phyloP scores from a whole-genome alignment of 2,113 vertebrate genomes.

The Lophius piscatorius region DNA sequence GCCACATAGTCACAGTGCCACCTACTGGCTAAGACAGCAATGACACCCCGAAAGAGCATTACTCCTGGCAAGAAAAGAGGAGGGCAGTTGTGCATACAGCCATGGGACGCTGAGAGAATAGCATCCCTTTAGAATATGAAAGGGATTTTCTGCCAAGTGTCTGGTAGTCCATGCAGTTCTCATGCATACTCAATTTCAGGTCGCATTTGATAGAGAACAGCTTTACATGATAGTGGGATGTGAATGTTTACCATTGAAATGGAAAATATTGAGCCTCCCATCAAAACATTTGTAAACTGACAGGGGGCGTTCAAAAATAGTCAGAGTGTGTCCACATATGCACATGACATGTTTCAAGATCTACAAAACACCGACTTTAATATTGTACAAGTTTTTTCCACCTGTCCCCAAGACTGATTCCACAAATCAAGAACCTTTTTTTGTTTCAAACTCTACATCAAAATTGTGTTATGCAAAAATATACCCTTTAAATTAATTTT shows the following conservation, averaged over 20 bases:
- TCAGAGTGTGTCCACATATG: slow-evolving; percentile 19
- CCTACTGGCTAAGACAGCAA: slow-evolving; percentile 42
- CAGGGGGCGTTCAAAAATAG: slow-evolving; percentile 25
- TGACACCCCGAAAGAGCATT: slow-evolving; percentile 16
- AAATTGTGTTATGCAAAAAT: background rate
- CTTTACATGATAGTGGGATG: slow-evolving; percentile 72
- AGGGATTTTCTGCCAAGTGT: slow-evolving; percentile 65
- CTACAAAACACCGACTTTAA: slow-evolving; percentile 3
- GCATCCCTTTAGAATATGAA: slow-evolving; percentile 62
- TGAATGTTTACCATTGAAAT: slow-evolving; percentile 62
- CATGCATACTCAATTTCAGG: slow-evolving; percentile 72
- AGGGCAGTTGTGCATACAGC: slow-evolving; percentile 53
- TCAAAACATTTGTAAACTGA: slow-evolving; percentile 48
- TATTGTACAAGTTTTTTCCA: background rate
- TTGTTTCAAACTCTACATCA: background rate
- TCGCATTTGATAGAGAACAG: slow-evolving; percentile 66
- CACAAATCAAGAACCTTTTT: background rate
- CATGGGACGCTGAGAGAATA: slow-evolving; percentile 59
- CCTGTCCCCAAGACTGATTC: background rate
- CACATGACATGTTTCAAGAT: slow-evolving; percentile 17
- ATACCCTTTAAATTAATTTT: slow-evolving; percentile 8
- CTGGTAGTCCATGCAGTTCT: slow-evolving; percentile 63
- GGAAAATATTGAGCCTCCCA: slow-evolving; percentile 59
- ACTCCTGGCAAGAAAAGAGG: slow-evolving; percentile 50
- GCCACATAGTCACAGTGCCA: slow-evolving; percentile 76